phyloP scores from a whole-genome alignment of 2,797 vertebrate species.

The Coilia nasus region DNA sequence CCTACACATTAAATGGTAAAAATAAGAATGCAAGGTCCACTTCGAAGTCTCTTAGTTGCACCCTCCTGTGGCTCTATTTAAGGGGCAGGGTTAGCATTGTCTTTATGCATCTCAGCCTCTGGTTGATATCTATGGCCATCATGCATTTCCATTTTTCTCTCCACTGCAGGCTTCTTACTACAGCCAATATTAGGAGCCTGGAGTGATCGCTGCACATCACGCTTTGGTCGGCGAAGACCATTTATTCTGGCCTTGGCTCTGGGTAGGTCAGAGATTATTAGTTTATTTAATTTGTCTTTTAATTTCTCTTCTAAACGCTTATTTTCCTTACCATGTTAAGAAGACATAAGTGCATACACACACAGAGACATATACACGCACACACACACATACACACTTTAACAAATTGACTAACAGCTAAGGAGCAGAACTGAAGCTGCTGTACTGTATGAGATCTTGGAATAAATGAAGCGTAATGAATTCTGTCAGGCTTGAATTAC shows the following conservation, averaged over 20 bases:
- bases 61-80: neutral
- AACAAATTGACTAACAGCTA: too few relatives aligned
- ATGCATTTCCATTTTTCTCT: slow-evolving; percentile 29
- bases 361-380: neutral
- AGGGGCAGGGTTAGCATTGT: neutral
- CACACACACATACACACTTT: too few relatives aligned
- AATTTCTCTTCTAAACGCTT: neutral
- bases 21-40: too few relatives aligned
- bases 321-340: neutral
- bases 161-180: slow-evolving; percentile 87
- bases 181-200: slow-evolving; percentile 95
- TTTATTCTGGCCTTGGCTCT: slow-evolving; percentile 96
- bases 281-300: neutral
- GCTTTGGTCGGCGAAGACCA: slow-evolving; percentile 92
- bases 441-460: too few relatives aligned
- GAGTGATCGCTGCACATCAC: slow-evolving; percentile 96
- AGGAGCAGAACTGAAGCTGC: too few relatives aligned
- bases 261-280: slow-evolving; percentile 72
- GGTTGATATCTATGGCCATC: neutral
- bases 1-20: too few relatives aligned
- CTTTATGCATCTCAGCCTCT: neutral
- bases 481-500: neutral
- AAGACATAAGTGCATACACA: neutral
- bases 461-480: neutral
- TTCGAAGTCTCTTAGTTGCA: neutral